Base-by-base conservation (phyloP, 2,113 vertebrate species). In the Pelusios castaneus region DNA sequence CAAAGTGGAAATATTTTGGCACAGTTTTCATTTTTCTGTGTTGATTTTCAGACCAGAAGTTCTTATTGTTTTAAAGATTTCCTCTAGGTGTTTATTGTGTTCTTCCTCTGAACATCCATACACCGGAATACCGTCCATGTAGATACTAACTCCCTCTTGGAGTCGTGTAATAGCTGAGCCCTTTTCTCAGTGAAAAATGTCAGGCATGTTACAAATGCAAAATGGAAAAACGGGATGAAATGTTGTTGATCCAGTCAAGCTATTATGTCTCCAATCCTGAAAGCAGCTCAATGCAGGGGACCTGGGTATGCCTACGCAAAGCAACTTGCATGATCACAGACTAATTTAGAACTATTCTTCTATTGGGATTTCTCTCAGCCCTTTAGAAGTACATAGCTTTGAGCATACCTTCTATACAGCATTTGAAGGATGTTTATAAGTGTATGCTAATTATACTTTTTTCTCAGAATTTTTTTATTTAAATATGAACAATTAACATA, bases 1-100 rank as follows among this genome's bases (percentile, higher is more conserved):
- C 86, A 43, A 73, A 92, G 17, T 60, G 89, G 51, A 76, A 47
- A 21, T 52, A n/a, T 9, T 58, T 84, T 51, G 73, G 56, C 81
- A 91, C 29, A 87, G 55, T 60, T 92, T 82, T 51, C 11, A 21
- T 34, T 93, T 91, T 58, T 49, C 43, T 84, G 75, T 47, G 24
- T 49, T 84, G 54, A 55, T 16, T 34, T 85, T 45, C 55, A 31
- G 90, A 75, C 21, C 49, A 91, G 73, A 82, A 41, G 14, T 84
- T 88, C 76, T 91, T 67, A 9, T 63, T 94, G 52, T 92, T 91
- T 89, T 58, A 75, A 84, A 91, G 63, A 56, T 84, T 90, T 91
- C 75, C 70, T 92, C 80, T 81, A 89, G 31, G 10, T 84, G 56
- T 45, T 80, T 87, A 16, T 29, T 4, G 19, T 80, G 24, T 31